Evolutionary conservation across 2,888 invertebrate species (phyloP), one percentile per base, ranked within the genome.

Genomic region (Cheilosia soror): DNA sequence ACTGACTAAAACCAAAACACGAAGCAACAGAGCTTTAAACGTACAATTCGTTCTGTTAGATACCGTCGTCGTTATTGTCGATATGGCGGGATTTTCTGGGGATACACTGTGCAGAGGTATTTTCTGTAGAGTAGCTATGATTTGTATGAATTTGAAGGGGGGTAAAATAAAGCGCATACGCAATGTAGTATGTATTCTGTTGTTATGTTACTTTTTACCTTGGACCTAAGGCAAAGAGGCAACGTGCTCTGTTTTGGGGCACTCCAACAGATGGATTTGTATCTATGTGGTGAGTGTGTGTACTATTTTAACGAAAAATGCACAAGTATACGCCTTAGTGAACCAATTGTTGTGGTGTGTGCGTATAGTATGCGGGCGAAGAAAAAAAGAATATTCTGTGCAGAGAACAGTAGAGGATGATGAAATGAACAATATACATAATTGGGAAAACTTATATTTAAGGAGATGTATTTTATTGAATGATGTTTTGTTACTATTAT

Each of bases 1-100:
- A 90, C 90, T 89, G 89, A 91, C 90, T 90, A 88, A 90, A 89
- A 79, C 55, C 60, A 75, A 84, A 75, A 75, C 79, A 66, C 66
- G 65, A 76, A 71, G 51, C 83, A 84, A 84, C 83, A 76, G 66
- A 76, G 71, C 80, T 60, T 76, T 53, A 76, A 66, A 80, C 62
- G 76, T 72, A 65, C 62, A 69, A 55, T 69, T 68, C 49, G 7
- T 71, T 76, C 72, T 79, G 68, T 72, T 76, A 68, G 62, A 65
- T 77, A 62, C 63, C 31, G 25, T 37, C 29, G 42, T 37, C 40
- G 20, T n/a, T 20, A 33, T 42, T n/a, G 57, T 57, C 31, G 37
- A 47, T 20, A 20, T 71, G 55, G 76, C 80, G 80, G 80, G 84
- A 84, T 75, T 79, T 60, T 79, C 75, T 71, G 71, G 65, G 66